Conservation (phyloP, 2,888 invertebrate species). For the Bellardia bayeri region DNA sequence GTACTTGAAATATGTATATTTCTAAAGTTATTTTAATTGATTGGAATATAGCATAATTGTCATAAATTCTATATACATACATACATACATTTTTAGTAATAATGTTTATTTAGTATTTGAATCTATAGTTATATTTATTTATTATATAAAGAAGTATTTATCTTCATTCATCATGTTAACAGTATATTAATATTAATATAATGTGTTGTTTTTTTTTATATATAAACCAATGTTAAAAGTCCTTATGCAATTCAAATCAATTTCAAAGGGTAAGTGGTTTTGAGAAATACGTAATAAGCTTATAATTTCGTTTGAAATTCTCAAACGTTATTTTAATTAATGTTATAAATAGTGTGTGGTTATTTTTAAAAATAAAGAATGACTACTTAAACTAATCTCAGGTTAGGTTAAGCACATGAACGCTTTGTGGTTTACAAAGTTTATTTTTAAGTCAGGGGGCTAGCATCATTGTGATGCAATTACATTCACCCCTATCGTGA, state of each 20-base stretch:
- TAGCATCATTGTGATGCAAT: no score
- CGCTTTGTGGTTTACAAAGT: no score
- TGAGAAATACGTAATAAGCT: not conserved
- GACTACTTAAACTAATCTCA: no score
- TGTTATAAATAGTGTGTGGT: not conserved
- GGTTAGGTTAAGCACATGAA: no score
- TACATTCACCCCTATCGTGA: no score
- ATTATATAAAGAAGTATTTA: constrained; percentile 19
- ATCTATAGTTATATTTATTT: not conserved
- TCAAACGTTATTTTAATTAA: not conserved
- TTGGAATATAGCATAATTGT: constrained; percentile 9
- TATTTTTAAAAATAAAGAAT: no score
- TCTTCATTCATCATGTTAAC: not conserved
- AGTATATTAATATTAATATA: not conserved
- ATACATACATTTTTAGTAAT: not conserved
- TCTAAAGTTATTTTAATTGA: constrained; percentile 18
- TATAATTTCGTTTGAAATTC: not conserved
- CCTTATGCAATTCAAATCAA: not conserved
- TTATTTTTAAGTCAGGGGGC: no score
- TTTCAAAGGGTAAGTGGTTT: not conserved
- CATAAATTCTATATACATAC: not conserved
- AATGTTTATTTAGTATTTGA: constrained; percentile 11
- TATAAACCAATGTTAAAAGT: not conserved
- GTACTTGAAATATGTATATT: not conserved
- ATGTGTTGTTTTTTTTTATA: not conserved